Conservation (phyloP, 2,888 invertebrate species). For the Gymnoscelis rufifasciata region DNA sequence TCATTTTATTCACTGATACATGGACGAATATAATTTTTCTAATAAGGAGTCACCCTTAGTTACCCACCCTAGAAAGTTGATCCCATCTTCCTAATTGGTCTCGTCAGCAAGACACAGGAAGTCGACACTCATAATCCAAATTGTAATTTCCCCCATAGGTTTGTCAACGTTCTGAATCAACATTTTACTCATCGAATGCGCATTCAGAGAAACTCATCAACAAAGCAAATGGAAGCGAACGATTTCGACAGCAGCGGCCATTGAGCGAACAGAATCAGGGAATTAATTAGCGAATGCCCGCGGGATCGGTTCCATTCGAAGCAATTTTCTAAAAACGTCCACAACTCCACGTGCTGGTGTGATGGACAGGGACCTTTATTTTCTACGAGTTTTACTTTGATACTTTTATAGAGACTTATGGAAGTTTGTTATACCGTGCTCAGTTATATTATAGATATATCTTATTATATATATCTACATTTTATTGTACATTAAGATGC, state of each 20-base stretch:
- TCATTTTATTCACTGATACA: no score
- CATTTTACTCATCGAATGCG: background rate
- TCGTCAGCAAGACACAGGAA: background rate
- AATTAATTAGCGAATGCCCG: slow-evolving; percentile 43
- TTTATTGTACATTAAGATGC: no score
- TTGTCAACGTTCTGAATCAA: background rate
- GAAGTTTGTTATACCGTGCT: no score
- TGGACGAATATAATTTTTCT: no score
- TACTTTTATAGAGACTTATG: no score
- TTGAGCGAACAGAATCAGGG: slow-evolving; percentile 37
- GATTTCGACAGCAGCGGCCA: slow-evolving; percentile 35
- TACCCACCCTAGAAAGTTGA: background rate
- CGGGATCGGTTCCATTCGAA: slow-evolving; percentile 37
- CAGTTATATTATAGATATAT: no score
- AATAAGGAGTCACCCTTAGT: no score
- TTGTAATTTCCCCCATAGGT: background rate
- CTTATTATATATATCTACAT: no score
- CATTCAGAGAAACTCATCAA: slow-evolving; percentile 21
- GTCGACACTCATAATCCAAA: background rate
- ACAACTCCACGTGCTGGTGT: slow-evolving; percentile 27
- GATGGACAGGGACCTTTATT: slow-evolving; percentile 46
- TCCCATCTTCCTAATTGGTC: background rate
- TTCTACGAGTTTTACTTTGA: slow-evolving; percentile 47
- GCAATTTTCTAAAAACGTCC: slow-evolving; percentile 38
- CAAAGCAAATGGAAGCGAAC: slow-evolving; percentile 29